Evolutionary conservation across 2,113 vertebrate genomes (phyloP).

Genomic region (Vanacampus margaritifer): DNA sequence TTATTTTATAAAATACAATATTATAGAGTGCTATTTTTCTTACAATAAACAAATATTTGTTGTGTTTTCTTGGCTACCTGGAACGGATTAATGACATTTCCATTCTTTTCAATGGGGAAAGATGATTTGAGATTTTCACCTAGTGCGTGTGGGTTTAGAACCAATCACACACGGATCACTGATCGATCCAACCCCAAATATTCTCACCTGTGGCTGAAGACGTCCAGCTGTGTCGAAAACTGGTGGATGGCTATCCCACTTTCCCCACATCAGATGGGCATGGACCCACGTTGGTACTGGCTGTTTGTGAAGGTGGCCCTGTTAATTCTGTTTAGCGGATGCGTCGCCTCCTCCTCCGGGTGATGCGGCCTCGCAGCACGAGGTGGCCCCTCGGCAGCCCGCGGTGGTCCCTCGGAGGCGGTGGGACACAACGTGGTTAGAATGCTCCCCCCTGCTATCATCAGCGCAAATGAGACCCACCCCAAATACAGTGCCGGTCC

Average conservation of each 20-base stretch:
- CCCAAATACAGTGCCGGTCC: conserved; percentile 84
- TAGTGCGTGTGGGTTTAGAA: no score
- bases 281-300: conserved; percentile 53
- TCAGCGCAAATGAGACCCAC: conserved; percentile 74
- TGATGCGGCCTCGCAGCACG: neutral
- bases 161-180: neutral
- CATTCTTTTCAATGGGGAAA: no score
- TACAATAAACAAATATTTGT: no score
- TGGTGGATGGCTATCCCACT: neutral
- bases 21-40: no score
- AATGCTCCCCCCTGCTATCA: conserved; percentile 69
- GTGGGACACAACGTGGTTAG: conserved; percentile 67
- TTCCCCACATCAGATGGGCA: conserved; percentile 42
- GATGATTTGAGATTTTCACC: no score
- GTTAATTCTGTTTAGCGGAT: conserved; percentile 63
- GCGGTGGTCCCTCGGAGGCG: neutral
- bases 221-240: neutral
- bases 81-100: no score
- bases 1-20: no score
- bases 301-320: conserved; percentile 59
- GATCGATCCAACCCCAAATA: neutral
- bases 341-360: conserved; percentile 21
- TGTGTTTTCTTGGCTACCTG: no score
- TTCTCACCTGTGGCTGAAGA: neutral
- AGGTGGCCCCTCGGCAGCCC: conserved; percentile 9